A percentile compares a stretch with the other conserved stretches of the same genome.
Evolutionary conservation across 2,888 invertebrate genomes (phyloP).

Genomic region (Bhutanitis thaidina): DNA sequence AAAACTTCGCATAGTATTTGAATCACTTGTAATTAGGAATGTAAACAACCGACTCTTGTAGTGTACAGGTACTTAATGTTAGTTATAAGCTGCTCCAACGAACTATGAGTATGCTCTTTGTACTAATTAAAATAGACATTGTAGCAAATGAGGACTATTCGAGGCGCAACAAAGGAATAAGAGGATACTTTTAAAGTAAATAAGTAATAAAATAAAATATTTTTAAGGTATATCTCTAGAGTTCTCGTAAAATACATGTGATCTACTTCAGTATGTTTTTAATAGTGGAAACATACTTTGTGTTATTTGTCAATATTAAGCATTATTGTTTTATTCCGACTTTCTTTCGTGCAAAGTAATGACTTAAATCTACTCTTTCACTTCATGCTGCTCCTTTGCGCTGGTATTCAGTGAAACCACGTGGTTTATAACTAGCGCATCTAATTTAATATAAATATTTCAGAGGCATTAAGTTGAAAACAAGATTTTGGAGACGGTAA

Average conservation of each 20-base stretch:
- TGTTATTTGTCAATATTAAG: no score
- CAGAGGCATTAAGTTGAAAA: background rate
- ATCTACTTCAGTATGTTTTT: background rate
- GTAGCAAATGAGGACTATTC: conserved; percentile 36
- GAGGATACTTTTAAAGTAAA: conserved; percentile 50
- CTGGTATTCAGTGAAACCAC: no score
- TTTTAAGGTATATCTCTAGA: conserved; percentile 37
- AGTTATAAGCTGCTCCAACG: conserved; percentile 43
- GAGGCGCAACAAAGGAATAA: conserved; percentile 38
- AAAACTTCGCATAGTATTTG: conserved; percentile 17
- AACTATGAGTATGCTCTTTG: conserved; percentile 62
- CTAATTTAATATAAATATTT: no score
- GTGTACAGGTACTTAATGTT: conserved; percentile 21
- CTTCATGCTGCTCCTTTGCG: no score
- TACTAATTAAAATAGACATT: conserved; percentile 68
- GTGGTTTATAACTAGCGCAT: no score
- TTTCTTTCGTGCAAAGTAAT: no score
- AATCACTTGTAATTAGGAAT: conserved; percentile 27
- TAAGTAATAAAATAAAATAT: conserved; percentile 57
- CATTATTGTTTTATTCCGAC: no score
- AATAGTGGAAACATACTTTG: no score
- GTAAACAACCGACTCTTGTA: conserved; percentile 35
- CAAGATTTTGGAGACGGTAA: no score
- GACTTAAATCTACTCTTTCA: no score
- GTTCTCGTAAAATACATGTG: conserved; percentile 9